These are phyloP conservation scores for Latheticus oryzae DNA, from an alignment of 2,888 invertebrate genomes.

Conservation along the genomic window DNA sequence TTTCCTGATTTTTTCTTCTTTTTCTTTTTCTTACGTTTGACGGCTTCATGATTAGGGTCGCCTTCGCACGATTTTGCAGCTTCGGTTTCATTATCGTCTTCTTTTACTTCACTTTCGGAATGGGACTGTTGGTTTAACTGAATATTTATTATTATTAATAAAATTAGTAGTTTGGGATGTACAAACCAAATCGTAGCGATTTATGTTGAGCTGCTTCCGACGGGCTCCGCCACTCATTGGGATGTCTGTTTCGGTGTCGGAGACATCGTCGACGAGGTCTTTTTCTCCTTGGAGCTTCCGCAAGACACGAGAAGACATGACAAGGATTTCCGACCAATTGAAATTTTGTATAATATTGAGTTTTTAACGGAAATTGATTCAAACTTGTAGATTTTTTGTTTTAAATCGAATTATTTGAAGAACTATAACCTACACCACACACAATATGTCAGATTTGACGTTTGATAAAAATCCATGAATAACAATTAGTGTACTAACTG, in stretches of 20 bases:
- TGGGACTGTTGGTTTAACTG: constrained; percentile 75
- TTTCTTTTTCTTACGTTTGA: constrained; percentile 72
- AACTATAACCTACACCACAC: too few species aligned
- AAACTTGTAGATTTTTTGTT: too few species aligned
- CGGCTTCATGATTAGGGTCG: constrained; percentile 65
- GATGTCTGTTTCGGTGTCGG: constrained; percentile 69
- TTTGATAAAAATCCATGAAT: too few species aligned
- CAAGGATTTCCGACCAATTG: too few species aligned
- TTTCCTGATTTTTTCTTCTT: constrained; percentile 74
- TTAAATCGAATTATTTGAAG: too few species aligned
- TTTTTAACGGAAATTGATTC: too few species aligned
- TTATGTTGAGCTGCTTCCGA: constrained; percentile 72
- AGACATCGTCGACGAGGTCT: constrained; percentile 67
- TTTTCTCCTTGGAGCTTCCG: constrained; percentile 74
- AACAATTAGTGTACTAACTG: too few species aligned
- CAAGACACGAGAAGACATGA: constrained; percentile 75
- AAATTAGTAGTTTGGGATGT: too few species aligned
- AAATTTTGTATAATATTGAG: too few species aligned
- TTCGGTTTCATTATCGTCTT: constrained; percentile 75
- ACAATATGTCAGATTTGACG: too few species aligned
- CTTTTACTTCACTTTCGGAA: constrained; percentile 78
- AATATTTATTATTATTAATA: constrained; percentile 36
- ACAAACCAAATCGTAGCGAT: constrained; percentile 79
- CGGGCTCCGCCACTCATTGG: constrained; percentile 67
- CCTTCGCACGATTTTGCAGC: constrained; percentile 69